Conservation (phyloP, 2,888 invertebrate genomes). For the Pterostichus niger region DNA sequence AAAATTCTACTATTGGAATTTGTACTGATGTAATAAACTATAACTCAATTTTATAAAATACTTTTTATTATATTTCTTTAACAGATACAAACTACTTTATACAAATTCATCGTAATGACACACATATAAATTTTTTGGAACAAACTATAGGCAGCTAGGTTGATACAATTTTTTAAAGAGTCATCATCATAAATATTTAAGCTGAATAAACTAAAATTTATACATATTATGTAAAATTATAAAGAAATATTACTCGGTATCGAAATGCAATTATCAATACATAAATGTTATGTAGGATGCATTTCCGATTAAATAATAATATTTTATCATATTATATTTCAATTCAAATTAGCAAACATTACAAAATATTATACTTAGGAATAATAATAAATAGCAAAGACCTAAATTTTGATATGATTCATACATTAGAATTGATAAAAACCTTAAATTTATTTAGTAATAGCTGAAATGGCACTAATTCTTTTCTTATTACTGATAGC, state of each 20-base stretch:
- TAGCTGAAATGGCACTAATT: constrained; percentile 30
- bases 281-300: too few relatives aligned
- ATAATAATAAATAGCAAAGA: too few relatives aligned
- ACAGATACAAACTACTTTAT: constrained; percentile 20
- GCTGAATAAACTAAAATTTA: not conserved
- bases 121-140: not conserved
- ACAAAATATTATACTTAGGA: too few relatives aligned
- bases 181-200: constrained; percentile 25
- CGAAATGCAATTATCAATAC: too few relatives aligned
- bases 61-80: constrained; percentile 11
- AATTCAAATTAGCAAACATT: too few relatives aligned
- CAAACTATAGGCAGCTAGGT: constrained; percentile 23
- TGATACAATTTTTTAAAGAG: constrained; percentile 3
- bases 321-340: too few relatives aligned
- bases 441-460: constrained; percentile 21
- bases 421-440: not conserved
- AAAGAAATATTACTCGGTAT: too few relatives aligned
- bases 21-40: too few relatives aligned
- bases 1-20: too few relatives aligned
- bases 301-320: too few relatives aligned
- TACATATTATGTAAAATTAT: too few relatives aligned
- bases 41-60: constrained; percentile 21
- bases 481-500: constrained; percentile 2
- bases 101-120: not conserved
- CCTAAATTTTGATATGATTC: constrained; percentile 21